A percentile compares a stretch with the other conserved stretches of the same genome.
Conservation (phyloP, 2,113 vertebrate species). For the Murina feae region DNA sequence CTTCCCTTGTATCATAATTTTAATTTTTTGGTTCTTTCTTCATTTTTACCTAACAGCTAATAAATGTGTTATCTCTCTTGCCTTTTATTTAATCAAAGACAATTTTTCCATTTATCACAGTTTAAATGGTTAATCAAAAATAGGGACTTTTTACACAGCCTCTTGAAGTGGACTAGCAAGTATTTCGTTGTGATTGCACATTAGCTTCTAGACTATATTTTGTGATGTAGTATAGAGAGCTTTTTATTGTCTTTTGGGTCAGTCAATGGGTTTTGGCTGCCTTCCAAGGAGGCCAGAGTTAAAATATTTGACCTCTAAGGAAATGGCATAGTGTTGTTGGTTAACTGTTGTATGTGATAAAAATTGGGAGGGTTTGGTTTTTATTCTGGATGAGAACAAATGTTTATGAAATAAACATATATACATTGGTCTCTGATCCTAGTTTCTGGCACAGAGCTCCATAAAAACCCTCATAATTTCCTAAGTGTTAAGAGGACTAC, state of each 20-base stretch:
- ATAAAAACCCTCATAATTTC: not conserved
- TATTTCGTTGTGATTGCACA: not conserved
- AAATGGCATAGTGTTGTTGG: not conserved
- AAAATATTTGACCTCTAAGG: not conserved
- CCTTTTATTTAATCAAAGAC: not conserved
- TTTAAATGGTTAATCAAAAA: constrained; percentile 4
- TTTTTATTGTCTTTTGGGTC: constrained; percentile 19
- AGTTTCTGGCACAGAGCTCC: not conserved
- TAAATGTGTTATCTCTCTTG: not conserved
- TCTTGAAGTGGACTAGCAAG: not conserved
- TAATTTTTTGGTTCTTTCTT: not conserved
- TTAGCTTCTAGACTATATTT: not conserved
- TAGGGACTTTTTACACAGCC: not conserved
- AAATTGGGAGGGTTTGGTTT: constrained; percentile 17
- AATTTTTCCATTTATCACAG: not conserved
- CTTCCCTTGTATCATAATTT: not conserved
- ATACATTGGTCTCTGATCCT: not conserved
- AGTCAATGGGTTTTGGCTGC: not conserved
- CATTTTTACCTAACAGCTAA: not conserved
- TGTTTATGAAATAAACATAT: not conserved
- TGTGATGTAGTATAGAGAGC: not conserved
- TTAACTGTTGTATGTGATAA: not conserved
- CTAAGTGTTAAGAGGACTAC: not conserved
- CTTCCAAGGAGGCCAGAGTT: constrained; percentile 15
- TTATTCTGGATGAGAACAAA: not conserved